Evolutionary conservation across 2,797 vertebrate species (phyloP).

Genomic region (Intellagama lesueurii): DNA sequence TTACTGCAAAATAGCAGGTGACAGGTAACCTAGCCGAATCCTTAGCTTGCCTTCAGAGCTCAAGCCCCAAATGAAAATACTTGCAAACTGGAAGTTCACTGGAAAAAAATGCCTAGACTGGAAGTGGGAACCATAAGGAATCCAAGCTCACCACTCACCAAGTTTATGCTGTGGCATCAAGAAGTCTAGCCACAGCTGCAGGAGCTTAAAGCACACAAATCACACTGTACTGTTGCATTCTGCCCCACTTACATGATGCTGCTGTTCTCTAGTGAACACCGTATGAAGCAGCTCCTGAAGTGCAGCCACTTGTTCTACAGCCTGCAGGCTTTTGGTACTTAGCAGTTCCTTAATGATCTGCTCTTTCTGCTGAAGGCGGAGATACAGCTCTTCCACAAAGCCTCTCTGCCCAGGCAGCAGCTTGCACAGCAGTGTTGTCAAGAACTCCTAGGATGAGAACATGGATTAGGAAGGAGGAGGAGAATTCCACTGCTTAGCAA

Average conservation of each 20-base stretch:
- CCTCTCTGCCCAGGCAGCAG: constrained; percentile 78
- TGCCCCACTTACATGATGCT: constrained; percentile 73
- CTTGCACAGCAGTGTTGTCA: constrained; percentile 83
- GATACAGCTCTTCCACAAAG: constrained; percentile 84
- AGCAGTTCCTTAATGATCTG: constrained; percentile 90
- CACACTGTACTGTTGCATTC: neutral
- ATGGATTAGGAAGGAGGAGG: neutral
- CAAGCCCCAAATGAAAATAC: neutral
- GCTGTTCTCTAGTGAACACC: constrained; percentile 82
- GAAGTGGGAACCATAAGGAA: neutral
- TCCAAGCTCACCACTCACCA: neutral
- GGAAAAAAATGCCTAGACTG: neutral
- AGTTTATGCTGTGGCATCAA: fast-evolving
- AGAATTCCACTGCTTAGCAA: neutral
- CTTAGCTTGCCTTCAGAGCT: neutral
- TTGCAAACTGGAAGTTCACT: neutral
- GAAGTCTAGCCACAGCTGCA: neutral
- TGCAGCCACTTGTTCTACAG: constrained; percentile 85
- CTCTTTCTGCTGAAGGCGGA: constrained; percentile 89
- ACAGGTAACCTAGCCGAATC: neutral
- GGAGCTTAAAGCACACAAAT: neutral
- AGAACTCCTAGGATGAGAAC: constrained; percentile 81
- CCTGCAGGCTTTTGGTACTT: constrained; percentile 78
- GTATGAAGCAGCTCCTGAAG: constrained; percentile 85
- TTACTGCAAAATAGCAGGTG: neutral